Evolutionary conservation across 2,113 vertebrate species (phyloP), one percentile per base, ranked within the genome.

Genomic region (Symphodus melops): DNA sequence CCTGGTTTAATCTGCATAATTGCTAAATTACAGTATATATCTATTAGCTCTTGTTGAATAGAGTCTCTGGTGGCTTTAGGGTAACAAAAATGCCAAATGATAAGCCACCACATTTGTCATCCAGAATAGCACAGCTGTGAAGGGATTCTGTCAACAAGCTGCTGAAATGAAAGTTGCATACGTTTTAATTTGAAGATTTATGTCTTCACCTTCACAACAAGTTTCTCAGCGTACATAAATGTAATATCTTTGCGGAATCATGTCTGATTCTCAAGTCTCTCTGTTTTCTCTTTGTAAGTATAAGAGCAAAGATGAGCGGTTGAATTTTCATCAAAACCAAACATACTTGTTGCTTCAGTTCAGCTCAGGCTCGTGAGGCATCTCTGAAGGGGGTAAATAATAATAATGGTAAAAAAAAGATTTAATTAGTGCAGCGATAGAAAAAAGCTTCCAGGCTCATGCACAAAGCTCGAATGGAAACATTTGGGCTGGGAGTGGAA

Each of bases 371-470:
- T 28, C 5, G 28, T 2, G 72, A 70, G n/a, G 77, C 48, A 37
- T 75, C 58, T 75, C 71, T 56, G 66, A 86, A 71, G 60, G 25
- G 66, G 72, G 75, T 69, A 76, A 74, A 77, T 68, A 71, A n/a
- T n/a, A n/a, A n/a, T n/a, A n/a, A n/a, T n/a, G n/a, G n/a, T n/a
- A n/a, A n/a, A 60, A 61, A 81, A 80, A 37, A n/a, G 48, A 59
- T 88, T 88, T 74, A 68, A 79, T 84, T 66, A 72, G 67, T 42
- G 52, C 72, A 61, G 61, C 75, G 76, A 73, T 72, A 80, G 49
- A 57, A 79, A 75, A 68, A 72, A 25, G 39, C 23, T 17, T 57
- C 57, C 25, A 8, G 58, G 59, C 68, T 63, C 48, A 51, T 20
- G 64, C 54, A 39, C 62, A 19, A 23, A 63, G 73, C 44, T 68